Percentiles rank a stretch among this genome's conserved stretches.
Conservation (phyloP, 1,140 invertebrate genomes). For the Leptonema lineaticorne region DNA sequence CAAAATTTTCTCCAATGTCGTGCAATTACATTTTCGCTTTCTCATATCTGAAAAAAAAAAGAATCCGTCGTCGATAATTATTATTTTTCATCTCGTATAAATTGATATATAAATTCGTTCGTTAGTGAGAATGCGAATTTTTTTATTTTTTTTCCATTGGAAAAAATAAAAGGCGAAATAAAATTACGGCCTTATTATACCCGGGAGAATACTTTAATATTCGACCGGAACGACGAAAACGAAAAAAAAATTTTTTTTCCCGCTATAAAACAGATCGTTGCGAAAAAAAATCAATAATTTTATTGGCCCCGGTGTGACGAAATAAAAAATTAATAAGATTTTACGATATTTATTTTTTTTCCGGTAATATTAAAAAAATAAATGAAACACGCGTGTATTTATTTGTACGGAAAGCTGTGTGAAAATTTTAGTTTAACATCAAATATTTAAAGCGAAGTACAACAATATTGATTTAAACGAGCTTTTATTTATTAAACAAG, state of each 20-base stretch:
- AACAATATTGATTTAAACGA: no score
- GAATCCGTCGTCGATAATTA: neutral
- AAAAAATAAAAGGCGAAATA: neutral
- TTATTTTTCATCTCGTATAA: neutral
- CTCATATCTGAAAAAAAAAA: neutral
- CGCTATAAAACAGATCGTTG: neutral
- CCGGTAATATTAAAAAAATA: no score
- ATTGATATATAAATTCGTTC: no score
- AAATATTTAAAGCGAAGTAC: neutral
- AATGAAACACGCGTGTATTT: neutral
- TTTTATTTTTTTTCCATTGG: neutral
- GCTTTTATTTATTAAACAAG: no score
- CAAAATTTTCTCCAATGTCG: no score
- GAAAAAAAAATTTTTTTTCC: neutral
- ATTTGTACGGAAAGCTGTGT: neutral
- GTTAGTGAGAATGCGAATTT: no score
- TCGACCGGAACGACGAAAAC: neutral
- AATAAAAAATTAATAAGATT: constrained; percentile 9
- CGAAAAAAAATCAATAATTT: neutral
- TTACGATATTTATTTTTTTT: neutral
- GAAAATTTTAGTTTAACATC: neutral
- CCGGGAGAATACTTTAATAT: constrained; percentile 10
- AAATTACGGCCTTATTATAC: neutral
- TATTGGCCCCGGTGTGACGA: neutral
- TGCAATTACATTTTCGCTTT: no score